These are phyloP conservation scores for Calameuta filiformis DNA, from an alignment of 2,888 invertebrate genomes.

Conservation along the genomic window DNA sequence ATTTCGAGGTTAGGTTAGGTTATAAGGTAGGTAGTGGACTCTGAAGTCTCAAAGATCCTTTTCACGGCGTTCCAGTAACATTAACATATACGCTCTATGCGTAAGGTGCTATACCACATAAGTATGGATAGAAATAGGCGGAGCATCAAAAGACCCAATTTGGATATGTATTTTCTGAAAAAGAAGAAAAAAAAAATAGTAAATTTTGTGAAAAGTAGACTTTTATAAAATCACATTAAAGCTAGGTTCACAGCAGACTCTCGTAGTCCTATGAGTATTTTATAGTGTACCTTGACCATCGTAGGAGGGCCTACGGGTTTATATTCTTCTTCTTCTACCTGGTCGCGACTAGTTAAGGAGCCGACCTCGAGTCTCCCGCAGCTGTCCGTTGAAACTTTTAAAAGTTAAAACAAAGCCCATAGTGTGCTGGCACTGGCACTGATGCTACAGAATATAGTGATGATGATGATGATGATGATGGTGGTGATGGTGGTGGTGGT, in stretches of 20 bases:
- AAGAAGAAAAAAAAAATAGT: background rate
- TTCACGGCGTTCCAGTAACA: background rate
- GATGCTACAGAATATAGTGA: constrained; percentile 4
- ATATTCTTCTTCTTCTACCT: constrained; percentile 34
- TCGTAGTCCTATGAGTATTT: background rate
- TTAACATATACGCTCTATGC: background rate
- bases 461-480: background rate
- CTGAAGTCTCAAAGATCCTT: constrained; percentile 36
- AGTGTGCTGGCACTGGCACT: constrained; percentile 17
- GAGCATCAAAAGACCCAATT: background rate
- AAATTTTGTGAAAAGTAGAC: background rate
- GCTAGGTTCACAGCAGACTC: background rate
- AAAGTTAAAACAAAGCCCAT: constrained; percentile 56
- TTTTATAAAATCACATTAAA: background rate
- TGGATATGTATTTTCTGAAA: background rate
- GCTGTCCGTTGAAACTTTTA: constrained; percentile 44
- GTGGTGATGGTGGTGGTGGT: constrained; percentile 14
- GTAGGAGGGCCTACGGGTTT: constrained; percentile 7
- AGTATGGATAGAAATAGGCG: background rate
- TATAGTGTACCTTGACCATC: constrained; percentile 2
- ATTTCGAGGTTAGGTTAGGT: background rate
- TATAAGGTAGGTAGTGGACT: background rate
- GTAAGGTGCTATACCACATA: background rate
- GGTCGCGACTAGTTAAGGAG: constrained; percentile 48
- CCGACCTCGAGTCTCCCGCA: constrained; percentile 37